Evolutionary conservation across 2,797 vertebrate genomes (phyloP), one percentile per base, ranked within the genome.

Genomic region (Chaenodraco wilsoni): DNA sequence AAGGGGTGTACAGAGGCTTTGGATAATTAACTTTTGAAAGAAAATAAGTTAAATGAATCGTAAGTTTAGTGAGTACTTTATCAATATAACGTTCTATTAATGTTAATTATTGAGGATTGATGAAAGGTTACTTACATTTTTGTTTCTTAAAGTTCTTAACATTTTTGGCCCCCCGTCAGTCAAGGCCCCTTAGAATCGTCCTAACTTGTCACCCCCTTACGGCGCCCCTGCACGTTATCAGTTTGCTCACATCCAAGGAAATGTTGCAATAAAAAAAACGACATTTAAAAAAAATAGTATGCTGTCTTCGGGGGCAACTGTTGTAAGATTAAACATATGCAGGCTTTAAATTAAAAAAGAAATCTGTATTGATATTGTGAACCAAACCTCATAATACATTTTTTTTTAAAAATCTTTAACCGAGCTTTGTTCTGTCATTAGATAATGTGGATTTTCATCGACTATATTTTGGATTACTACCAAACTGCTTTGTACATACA

Each of bases 231-330:
- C 19, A 19, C 19, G 19, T 19, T 31, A 65, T 70, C 49, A 48
- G 50, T 69, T 82, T 78, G 23, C 33, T 23, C 50, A 66, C 19
- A 19, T 19, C 19, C 19, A 19, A 66, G 48, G 45, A n/a, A 59
- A 65, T 66, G 27, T 49, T n/a, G 15, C 19, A 27, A 66, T 65
- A 23, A 73, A 11, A 23, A 51, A 51, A 52, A 3, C 78, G 78
- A 73, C 75, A 77, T 76, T 85, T 71, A 63, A 65, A 59, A 60
- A 60, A 33, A 65, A 56, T 51, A 16, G 44, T 41, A 64, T 57
- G 43, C 41, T 31, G 51, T 72, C 45, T 65, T 41, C 23, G 1
- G 14, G 11, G 74, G 19, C 45, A 45, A 73, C 41, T 31, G 27
- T 14, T 17, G 27, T 11, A 43, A 74, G 64, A 63, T 59, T 12